phyloP scores from a whole-genome alignment of 2,888 invertebrate species.

The Apoderus coryli region DNA sequence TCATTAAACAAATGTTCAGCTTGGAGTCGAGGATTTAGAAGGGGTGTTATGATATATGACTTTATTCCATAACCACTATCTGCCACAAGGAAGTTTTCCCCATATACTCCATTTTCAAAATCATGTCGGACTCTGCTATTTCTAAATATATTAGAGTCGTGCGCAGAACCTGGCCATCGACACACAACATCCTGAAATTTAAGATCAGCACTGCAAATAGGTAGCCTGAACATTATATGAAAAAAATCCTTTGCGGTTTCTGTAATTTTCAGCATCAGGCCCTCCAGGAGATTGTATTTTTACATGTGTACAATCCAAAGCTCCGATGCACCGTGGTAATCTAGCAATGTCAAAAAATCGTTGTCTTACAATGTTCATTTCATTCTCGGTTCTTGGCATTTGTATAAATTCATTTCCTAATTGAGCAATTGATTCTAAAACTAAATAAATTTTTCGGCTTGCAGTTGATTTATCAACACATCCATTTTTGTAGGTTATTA shows the following conservation, averaged over 20 bases:
- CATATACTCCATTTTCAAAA: slow-evolving; percentile 14
- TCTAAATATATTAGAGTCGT: slow-evolving; percentile 16
- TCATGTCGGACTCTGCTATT: slow-evolving; percentile 5
- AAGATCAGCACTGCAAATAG: slow-evolving; percentile 18
- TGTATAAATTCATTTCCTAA: neutral
- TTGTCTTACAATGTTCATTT: neutral
- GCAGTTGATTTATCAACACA: slow-evolving; percentile 1
- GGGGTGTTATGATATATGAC: slow-evolving; percentile 18
- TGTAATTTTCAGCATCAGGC: slow-evolving; percentile 18
- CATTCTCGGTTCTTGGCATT: neutral
- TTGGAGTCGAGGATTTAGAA: slow-evolving; percentile 13
- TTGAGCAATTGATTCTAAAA: neutral
- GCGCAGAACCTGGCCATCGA: slow-evolving; percentile 20
- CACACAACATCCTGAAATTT: slow-evolving; percentile 19
- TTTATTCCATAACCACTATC: slow-evolving; percentile 22
- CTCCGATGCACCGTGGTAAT: slow-evolving; percentile 16
- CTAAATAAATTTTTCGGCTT: neutral
- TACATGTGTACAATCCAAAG: slow-evolving; percentile 22
- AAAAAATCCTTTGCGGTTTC: slow-evolving; percentile 20
- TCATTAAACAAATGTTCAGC: slow-evolving; percentile 19
- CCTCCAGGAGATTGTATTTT: slow-evolving; percentile 22
- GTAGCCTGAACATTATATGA: slow-evolving; percentile 21
- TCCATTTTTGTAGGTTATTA: no score
- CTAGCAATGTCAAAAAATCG: slow-evolving; percentile 10
- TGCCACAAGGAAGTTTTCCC: slow-evolving; percentile 15